Evolutionary conservation across 1,140 invertebrate genomes (phyloP), one percentile per base, ranked within the genome.

Genomic region (Sycophila sp.): DNA sequence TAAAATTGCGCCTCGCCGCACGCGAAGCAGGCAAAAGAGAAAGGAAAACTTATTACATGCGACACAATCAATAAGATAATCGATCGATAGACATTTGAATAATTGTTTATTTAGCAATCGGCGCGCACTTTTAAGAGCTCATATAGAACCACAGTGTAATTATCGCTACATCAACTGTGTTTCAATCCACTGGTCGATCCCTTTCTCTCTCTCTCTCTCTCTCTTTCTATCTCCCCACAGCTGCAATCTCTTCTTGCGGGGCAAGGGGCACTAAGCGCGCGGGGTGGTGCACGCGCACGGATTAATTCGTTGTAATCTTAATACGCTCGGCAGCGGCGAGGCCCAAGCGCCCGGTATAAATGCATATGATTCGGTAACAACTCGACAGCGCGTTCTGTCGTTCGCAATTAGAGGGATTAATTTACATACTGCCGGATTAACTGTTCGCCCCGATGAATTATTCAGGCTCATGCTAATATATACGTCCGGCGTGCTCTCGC

Each of bases 341-440:
- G n/a, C 58, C 32, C 17, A 11, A 26, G 32, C 38, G 28, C 36
- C 45, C 40, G 42, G 38, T 63, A 70, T 64, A 64, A 70, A 70
- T 70, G 69, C 69, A 70, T 70, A 70, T 70, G 51, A 70, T 70
- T 70, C 60, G 69, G 51, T 63, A 70, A 64, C 69, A 42, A 64
- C 40, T 51, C 53, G 53, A 68, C 53, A 40, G 32, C 22, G 30
- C 59, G 55, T 69, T 51, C 63, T 53, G 62, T 42, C 19, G 56
- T 40, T 77, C 59, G 59, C 66, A 73, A 72, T 72, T 78, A 71
- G 68, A 55, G 45, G 59, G 60, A 70, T 70, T 70, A 70, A 70
- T 70, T 72, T 72, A 68, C 64, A 72, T 72, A 68, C 71, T 68
- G 42, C 65, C 58, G 65, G 59, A 72, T 72, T 68, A 72, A 72